Percentiles rank a stretch among this genome's conserved stretches.
phyloP scores from a whole-genome alignment of 2,888 invertebrate species.

The Periphyllus acericola region DNA sequence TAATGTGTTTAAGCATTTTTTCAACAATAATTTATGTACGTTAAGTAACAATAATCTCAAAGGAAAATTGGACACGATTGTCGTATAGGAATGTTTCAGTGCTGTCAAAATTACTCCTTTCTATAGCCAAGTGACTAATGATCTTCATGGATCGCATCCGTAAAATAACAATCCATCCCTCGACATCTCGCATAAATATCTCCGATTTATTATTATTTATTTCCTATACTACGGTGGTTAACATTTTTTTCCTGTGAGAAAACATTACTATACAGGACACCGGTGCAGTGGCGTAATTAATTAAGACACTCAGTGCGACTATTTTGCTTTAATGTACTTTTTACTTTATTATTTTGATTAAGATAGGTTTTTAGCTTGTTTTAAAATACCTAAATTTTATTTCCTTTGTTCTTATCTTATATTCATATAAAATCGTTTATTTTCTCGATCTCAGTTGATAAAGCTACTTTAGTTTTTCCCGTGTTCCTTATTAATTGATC shows the following conservation, averaged over 20 bases:
- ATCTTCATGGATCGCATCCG: slow-evolving; percentile 19
- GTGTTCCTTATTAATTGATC: too few species aligned
- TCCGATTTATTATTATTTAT: neutral
- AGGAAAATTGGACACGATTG: slow-evolving; percentile 52
- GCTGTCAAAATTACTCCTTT: slow-evolving; percentile 43
- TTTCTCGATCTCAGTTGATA: too few species aligned
- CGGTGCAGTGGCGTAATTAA: too few species aligned
- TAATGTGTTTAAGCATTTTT: slow-evolving; percentile 43
- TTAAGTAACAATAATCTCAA: neutral
- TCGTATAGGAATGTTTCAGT: slow-evolving; percentile 43
- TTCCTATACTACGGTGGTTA: neutral
- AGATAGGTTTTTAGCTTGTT: too few species aligned
- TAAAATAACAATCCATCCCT: neutral
- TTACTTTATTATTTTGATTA: too few species aligned
- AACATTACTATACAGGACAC: too few species aligned
- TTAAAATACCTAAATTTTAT: too few species aligned
- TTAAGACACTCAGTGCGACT: too few species aligned
- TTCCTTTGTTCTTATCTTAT: too few species aligned
- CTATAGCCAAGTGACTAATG: slow-evolving; percentile 39
- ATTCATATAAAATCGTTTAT: too few species aligned
- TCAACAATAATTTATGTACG: slow-evolving; percentile 49
- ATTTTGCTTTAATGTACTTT: too few species aligned
- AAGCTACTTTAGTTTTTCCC: too few species aligned
- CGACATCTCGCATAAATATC: slow-evolving; percentile 12
- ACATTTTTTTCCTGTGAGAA: neutral